Evolutionary conservation across 1,140 invertebrate genomes (phyloP), one percentile per base, ranked within the genome.

Genomic region (Drosophila kanapiae): DNA sequence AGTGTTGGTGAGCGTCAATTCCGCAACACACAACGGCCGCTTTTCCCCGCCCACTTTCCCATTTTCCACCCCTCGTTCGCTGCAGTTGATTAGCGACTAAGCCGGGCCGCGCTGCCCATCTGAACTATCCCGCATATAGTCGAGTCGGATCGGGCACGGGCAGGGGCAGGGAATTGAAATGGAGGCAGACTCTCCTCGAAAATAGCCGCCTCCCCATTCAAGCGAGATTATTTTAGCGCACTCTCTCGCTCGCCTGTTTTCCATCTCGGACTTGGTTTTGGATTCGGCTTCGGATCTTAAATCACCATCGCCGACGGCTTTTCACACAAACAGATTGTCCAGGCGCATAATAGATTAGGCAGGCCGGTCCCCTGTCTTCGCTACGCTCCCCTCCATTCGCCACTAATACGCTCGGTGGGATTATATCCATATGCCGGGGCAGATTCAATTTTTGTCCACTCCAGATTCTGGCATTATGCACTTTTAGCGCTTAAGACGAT

Each of bases 81-180:
- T 37, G 49, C 82, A 75, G 74, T 86, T 86, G 82, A 75, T 85
- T 85, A 85, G 80, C 74, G 76, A 81, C 82, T 86, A 86, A 82
- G 82, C 82, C 82, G 69, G 57, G 67, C 43, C 43, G 35, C 37
- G 35, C 56, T 27, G 35, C 38, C 27, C 64, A 67, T 69, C 67
- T 68, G 80, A 80, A 87, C 82, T 84, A 75, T 87, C 84, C 84
- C 84, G 84, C 84, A 87, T 87, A 67, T 87, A 56, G 43, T 60
- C 33, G 74, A 45, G 59, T 76, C 13, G 40, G 35, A 31, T 42
- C 38, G n/a, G 33, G 11, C 11, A 23, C 1, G 33, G 13, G 51
- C 0, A 14, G 18, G 53, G 53, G 8, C 14, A n/a, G 38, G 38
- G 38, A 59, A 76, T 58, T 56, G 47, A 68, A 76, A 60, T 75